Conservation (phyloP, 2,113 vertebrate species). For the Cyprinodon variegatus region DNA sequence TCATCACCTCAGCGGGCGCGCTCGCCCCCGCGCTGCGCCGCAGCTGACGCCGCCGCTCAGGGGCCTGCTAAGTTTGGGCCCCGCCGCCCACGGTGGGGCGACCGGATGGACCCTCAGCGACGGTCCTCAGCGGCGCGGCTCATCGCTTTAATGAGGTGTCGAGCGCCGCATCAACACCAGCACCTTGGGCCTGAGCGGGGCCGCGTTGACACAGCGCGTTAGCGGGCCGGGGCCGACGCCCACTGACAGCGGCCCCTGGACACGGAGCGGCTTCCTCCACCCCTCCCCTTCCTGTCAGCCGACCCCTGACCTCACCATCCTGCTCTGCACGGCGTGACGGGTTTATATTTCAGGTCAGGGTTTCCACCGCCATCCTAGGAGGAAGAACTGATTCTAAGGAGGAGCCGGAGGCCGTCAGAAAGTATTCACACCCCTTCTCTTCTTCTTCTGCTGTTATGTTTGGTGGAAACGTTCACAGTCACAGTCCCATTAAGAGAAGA, state of each 20-base stretch:
- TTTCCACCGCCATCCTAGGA: no score
- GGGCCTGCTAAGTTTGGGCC: conserved; percentile 70
- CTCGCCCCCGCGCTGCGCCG: conserved; percentile 20
- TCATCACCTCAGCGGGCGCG: conserved; percentile 71
- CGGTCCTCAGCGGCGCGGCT: conserved; percentile 33
- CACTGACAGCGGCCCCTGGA: conserved; percentile 61
- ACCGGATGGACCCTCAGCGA: conserved; percentile 6
- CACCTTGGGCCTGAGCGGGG: conserved; percentile 38
- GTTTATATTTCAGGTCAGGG: no score
- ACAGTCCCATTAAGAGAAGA: no score
- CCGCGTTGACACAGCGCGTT: conserved; percentile 22
- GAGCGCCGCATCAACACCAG: conserved; percentile 52
- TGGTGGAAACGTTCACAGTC: no score
- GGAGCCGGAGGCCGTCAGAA: no score
- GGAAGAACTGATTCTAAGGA: no score
- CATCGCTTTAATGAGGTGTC: conserved; percentile 77
- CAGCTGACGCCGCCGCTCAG: conserved; percentile 61
- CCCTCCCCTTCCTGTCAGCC: conserved; percentile 13
- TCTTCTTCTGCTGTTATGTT: no score
- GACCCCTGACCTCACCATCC: conserved; percentile 49
- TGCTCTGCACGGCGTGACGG: background rate
- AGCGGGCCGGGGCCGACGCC: conserved; percentile 31
- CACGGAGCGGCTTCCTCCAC: conserved; percentile 44
- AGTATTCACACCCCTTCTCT: no score
- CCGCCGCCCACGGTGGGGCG: conserved; percentile 25